A percentile compares a stretch with the other conserved stretches of the same genome.
These are phyloP conservation scores for Trissoscelio sp. DNA, from an alignment of 2,888 invertebrate genomes.

Conservation along the genomic window DNA sequence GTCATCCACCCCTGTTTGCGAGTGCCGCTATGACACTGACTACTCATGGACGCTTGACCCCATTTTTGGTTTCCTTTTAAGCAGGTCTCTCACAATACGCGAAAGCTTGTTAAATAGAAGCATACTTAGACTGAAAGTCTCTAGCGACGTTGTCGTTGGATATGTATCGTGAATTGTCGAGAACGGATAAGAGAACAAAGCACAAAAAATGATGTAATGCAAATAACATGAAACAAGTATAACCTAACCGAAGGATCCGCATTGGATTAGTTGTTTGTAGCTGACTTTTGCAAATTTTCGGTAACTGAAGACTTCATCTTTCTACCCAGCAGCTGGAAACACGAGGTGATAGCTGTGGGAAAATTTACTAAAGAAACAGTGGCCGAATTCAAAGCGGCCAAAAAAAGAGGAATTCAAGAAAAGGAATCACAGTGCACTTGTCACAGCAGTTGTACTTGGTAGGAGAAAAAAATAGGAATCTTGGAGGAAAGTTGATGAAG, in stretches of 20 bases:
- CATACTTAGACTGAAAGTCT: slow-evolving; percentile 79
- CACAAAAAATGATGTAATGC: slow-evolving; percentile 29
- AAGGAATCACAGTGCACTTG: slow-evolving; percentile 45
- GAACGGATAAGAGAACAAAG: slow-evolving; percentile 47
- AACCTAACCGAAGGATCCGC: not conserved
- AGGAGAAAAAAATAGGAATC: slow-evolving; percentile 16
- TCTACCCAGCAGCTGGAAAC: not conserved
- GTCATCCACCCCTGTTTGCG: slow-evolving; percentile 68
- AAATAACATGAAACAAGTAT: not conserved
- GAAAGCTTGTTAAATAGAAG: slow-evolving; percentile 83
- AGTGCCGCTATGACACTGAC: slow-evolving; percentile 67
- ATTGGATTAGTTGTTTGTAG: slow-evolving; percentile 12
- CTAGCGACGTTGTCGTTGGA: slow-evolving; percentile 61
- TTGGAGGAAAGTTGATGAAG: slow-evolving; percentile 52
- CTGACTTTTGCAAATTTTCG: too few species aligned
- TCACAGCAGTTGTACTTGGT: slow-evolving; percentile 47
- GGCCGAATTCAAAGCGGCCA: slow-evolving; percentile 1
- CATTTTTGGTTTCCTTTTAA: slow-evolving; percentile 84
- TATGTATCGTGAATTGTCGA: slow-evolving; percentile 57
- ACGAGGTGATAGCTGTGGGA: slow-evolving; percentile 8
- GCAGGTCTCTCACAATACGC: slow-evolving; percentile 81
- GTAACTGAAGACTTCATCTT: too few species aligned
- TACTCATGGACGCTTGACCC: slow-evolving; percentile 80
- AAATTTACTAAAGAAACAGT: not conserved
- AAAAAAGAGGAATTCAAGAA: slow-evolving; percentile 9